Evolutionary conservation across 2,113 vertebrate species (phyloP).

Genomic region (Xenus cinereus): DNA sequence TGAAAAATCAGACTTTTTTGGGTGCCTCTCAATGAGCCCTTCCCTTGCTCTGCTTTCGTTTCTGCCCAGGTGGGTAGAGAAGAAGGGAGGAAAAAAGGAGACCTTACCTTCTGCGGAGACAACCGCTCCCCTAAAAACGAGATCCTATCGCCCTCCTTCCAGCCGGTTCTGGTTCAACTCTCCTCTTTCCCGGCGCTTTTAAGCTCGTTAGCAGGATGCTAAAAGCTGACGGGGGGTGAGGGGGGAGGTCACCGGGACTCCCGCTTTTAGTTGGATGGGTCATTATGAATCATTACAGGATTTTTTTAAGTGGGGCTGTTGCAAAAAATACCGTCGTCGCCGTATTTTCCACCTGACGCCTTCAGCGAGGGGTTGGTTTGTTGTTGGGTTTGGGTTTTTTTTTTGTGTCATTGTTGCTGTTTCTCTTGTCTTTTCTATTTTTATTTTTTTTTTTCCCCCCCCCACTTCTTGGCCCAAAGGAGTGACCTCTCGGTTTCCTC

Average conservation of each 20-base stretch:
- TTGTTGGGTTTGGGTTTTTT: background rate
- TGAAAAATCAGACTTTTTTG: background rate
- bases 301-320: background rate
- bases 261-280: slow-evolving; percentile 11
- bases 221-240: slow-evolving; percentile 2
- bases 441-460: no score
- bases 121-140: background rate
- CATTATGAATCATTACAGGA: slow-evolving; percentile 53
- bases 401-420: background rate
- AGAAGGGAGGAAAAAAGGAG: background rate
- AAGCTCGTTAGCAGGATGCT: slow-evolving; percentile 28
- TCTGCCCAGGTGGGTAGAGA: accelerated
- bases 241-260: slow-evolving; percentile 5
- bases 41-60: background rate
- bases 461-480: background rate
- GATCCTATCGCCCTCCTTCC: background rate
- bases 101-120: slow-evolving; percentile 27
- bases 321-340: background rate
- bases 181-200: slow-evolving; percentile 33
- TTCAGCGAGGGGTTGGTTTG: background rate
- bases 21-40: background rate
- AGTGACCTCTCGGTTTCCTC: background rate
- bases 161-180: background rate
- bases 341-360: background rate
- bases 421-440: background rate